Evolutionary conservation across 2,888 invertebrate genomes (phyloP).

Genomic region (Ormyrus thymus): DNA sequence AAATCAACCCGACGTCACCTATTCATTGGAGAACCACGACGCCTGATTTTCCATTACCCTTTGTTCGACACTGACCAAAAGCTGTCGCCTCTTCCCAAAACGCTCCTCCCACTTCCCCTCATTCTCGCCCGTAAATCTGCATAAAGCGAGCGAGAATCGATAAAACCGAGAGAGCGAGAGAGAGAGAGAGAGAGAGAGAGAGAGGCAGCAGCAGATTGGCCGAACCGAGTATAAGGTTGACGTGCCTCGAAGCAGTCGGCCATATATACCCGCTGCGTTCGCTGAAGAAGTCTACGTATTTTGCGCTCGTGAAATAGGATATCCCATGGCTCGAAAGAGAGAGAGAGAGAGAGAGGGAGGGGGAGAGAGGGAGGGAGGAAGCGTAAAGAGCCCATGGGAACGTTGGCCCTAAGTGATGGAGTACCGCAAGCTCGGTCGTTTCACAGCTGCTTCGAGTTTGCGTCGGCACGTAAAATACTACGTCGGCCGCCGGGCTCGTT

Average conservation of each 20-base stretch:
- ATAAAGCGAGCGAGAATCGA: slow-evolving; percentile 28
- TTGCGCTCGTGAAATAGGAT: slow-evolving; percentile 35
- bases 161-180: background rate
- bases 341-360: background rate
- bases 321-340: background rate
- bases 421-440: slow-evolving; percentile 57
- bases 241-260: too few relatives aligned
- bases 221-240: too few relatives aligned
- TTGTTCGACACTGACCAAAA: background rate
- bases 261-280: background rate
- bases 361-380: slow-evolving; percentile 33
- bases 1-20: too few relatives aligned
- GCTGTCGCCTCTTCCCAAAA: background rate
- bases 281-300: slow-evolving; percentile 6
- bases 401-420: slow-evolving; percentile 70
- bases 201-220: background rate
- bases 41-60: too few relatives aligned
- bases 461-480: slow-evolving; percentile 38
- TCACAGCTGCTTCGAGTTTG: slow-evolving; percentile 26
- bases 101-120: background rate
- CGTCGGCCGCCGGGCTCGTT: slow-evolving; percentile 32
- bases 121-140: slow-evolving; percentile 10
- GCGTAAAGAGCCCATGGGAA: slow-evolving; percentile 63
- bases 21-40: too few relatives aligned
- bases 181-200: background rate